Percentiles rank a stretch among this genome's conserved stretches.
These are phyloP conservation scores for Atopsyche davidsoni DNA, from an alignment of 1,140 invertebrate species.

Conservation along the genomic window DNA sequence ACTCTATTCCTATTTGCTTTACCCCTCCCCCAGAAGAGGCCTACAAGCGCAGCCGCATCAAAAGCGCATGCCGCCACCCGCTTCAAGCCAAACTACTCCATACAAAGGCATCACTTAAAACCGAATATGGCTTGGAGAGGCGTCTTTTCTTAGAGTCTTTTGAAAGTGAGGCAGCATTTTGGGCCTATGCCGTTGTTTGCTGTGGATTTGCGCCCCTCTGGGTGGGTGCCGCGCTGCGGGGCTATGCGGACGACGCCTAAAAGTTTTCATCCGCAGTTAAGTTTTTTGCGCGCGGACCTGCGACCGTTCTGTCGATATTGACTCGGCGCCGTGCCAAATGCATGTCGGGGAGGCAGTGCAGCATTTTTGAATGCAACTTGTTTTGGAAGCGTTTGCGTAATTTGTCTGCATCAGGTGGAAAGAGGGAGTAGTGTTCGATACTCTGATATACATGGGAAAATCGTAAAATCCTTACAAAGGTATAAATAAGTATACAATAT, in stretches of 20 bases:
- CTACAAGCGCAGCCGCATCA: no score
- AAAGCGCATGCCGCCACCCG: no score
- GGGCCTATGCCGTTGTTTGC: not conserved
- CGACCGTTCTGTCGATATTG: conserved; percentile 22
- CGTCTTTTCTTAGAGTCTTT: no score
- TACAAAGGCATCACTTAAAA: no score
- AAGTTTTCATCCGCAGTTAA: conserved; percentile 15
- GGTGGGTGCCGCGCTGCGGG: not conserved
- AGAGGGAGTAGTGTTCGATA: not conserved
- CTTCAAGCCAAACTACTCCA: no score
- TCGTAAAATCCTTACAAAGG: no score
- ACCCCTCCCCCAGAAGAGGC: no score
- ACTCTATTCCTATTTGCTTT: conserved; percentile 16
- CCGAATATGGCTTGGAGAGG: no score
- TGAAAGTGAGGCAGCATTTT: no score
- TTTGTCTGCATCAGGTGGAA: conserved; percentile 22
- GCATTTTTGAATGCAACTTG: conserved; percentile 15
- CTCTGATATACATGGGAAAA: not conserved
- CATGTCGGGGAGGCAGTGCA: conserved; percentile 8
- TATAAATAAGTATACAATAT: not conserved
- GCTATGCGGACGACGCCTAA: not conserved
- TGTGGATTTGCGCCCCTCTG: not conserved
- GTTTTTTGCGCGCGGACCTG: conserved; percentile 8
- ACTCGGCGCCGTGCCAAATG: conserved; percentile 28
- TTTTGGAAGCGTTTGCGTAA: conserved; percentile 21